Percentiles rank a stretch among this genome's conserved stretches.
phyloP scores from a whole-genome alignment of 2,888 invertebrate genomes.

The Ophion ellenae region DNA sequence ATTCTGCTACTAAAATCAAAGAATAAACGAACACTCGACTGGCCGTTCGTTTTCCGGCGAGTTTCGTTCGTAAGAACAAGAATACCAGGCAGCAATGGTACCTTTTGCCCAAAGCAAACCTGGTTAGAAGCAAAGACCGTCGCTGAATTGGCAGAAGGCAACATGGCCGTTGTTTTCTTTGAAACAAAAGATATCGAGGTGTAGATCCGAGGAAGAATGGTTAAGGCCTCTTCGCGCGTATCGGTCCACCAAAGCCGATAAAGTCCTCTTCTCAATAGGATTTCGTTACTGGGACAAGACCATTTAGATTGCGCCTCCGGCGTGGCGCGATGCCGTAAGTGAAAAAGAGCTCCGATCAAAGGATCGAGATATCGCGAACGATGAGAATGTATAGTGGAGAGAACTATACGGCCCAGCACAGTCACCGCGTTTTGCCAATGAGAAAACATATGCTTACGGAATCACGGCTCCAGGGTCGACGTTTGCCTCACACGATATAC shows the following conservation, averaged over 20 bases:
- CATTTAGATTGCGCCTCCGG: slow-evolving; percentile 55
- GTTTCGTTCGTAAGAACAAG: background rate
- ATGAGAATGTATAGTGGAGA: slow-evolving; percentile 2
- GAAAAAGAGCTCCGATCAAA: slow-evolving; percentile 50
- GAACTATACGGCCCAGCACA: background rate
- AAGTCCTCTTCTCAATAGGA: slow-evolving; percentile 49
- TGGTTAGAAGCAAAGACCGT: slow-evolving; percentile 13
- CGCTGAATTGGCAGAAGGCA: background rate
- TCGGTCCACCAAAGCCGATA: slow-evolving; percentile 32
- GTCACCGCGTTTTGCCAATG: slow-evolving; percentile 25
- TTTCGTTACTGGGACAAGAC: slow-evolving; percentile 57
- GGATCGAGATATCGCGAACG: slow-evolving; percentile 57
- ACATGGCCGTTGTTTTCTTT: background rate
- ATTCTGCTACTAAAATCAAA: background rate
- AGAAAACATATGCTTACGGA: slow-evolving; percentile 48
- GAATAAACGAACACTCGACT: background rate
- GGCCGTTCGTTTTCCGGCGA: background rate
- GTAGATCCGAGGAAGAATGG: background rate
- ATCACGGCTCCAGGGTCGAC: slow-evolving; percentile 61
- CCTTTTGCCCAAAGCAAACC: background rate
- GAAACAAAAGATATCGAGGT: slow-evolving; percentile 22
- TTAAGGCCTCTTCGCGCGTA: background rate
- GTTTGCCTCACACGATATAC: slow-evolving; percentile 49
- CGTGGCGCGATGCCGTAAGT: slow-evolving; percentile 35
- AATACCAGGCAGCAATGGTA: background rate